Evolutionary conservation across 2,888 invertebrate genomes (phyloP).

Genomic region (Himalopsyche anomala): DNA sequence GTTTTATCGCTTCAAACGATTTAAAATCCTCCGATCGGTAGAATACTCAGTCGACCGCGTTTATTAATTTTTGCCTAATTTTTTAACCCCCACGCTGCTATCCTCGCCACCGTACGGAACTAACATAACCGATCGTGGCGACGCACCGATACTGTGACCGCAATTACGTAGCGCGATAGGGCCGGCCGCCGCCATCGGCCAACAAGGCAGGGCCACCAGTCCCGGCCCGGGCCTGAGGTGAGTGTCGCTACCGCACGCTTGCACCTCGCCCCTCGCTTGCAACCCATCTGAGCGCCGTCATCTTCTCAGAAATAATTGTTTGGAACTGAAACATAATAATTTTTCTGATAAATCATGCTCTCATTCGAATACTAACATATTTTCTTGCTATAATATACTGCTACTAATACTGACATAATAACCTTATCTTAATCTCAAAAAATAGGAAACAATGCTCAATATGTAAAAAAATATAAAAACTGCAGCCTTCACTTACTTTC

Average conservation of each 20-base stretch:
- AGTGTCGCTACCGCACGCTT: slow-evolving; percentile 49
- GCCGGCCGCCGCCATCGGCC: slow-evolving; percentile 61
- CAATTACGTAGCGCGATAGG: slow-evolving; percentile 56
- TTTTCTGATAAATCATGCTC: too few relatives aligned
- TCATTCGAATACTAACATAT: too few relatives aligned
- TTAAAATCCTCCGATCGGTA: background rate
- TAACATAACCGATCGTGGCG: background rate
- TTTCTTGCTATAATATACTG: too few relatives aligned
- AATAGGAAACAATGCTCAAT: too few relatives aligned
- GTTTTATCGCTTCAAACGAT: background rate
- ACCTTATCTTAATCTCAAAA: too few relatives aligned
- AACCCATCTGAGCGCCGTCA: background rate
- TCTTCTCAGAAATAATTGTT: background rate
- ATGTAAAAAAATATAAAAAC: too few relatives aligned
- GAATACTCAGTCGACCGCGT: slow-evolving; percentile 45
- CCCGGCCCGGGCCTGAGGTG: slow-evolving; percentile 63
- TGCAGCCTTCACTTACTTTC: too few relatives aligned
- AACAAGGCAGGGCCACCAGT: slow-evolving; percentile 61
- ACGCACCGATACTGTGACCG: background rate
- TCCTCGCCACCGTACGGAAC: background rate
- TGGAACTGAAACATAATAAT: too few relatives aligned
- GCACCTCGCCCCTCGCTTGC: background rate
- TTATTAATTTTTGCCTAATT: slow-evolving; percentile 39
- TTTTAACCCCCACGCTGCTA: slow-evolving; percentile 40
- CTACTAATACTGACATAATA: too few relatives aligned